These are phyloP conservation scores for Tragopan temminckii DNA, from an alignment of 2,797 vertebrate genomes.

Conservation along the genomic window DNA sequence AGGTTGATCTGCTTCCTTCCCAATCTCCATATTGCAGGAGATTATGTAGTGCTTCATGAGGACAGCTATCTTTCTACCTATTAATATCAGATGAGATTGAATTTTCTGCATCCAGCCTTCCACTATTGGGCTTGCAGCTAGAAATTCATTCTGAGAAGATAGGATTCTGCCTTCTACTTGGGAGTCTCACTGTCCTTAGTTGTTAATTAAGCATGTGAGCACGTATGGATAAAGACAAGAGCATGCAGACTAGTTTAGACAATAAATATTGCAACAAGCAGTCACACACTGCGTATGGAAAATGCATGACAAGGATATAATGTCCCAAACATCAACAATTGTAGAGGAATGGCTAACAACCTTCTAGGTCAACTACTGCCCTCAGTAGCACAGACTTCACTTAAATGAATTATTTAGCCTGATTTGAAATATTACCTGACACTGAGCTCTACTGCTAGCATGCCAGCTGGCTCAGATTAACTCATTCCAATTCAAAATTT, in stretches of 20 bases:
- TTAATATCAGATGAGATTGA: constrained; percentile 11
- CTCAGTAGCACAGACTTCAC: neutral
- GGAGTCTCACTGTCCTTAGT: constrained; percentile 33
- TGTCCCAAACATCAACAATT: neutral
- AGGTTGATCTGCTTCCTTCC: neutral
- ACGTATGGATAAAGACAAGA: neutral
- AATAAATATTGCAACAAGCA: neutral
- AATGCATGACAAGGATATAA: neutral
- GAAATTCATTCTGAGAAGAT: constrained; percentile 51
- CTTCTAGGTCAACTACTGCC: neutral
- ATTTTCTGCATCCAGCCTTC: constrained; percentile 28
- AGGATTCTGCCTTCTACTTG: constrained; percentile 54
- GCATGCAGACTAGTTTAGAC: constrained; percentile 27
- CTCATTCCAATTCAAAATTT: neutral
- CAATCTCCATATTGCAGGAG: neutral
- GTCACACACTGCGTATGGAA: neutral
- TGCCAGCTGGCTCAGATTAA: neutral
- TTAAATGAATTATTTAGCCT: neutral
- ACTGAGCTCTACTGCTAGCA: neutral
- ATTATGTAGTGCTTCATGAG: neutral
- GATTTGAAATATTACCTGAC: neutral
- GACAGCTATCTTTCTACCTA: constrained; percentile 18
- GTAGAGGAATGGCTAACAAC: neutral
- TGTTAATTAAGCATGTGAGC: constrained; percentile 34
- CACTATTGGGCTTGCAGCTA: constrained; percentile 10